These are phyloP conservation scores for Clitarchus hookeri DNA, from an alignment of 2,888 invertebrate species.

Conservation along the genomic window DNA sequence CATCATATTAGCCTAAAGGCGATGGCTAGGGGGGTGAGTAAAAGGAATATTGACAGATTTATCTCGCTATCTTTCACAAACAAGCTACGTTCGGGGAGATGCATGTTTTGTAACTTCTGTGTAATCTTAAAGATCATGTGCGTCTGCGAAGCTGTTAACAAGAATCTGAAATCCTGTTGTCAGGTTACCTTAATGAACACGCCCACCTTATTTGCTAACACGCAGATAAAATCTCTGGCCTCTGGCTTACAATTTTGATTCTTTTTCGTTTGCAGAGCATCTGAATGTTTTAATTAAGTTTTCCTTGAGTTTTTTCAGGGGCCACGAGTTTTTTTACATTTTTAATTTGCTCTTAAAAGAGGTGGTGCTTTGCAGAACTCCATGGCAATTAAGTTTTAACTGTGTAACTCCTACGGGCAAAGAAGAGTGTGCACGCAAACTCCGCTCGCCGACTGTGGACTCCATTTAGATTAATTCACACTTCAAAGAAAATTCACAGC, in stretches of 20 bases:
- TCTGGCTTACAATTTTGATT: background rate
- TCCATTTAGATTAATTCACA: slow-evolving; percentile 5
- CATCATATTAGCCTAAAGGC: too few relatives aligned
- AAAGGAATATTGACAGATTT: too few relatives aligned
- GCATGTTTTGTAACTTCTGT: too few relatives aligned
- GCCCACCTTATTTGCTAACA: too few relatives aligned
- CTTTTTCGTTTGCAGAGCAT: background rate
- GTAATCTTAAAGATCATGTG: too few relatives aligned
- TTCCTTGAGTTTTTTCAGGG: background rate
- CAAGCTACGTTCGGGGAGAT: too few relatives aligned
- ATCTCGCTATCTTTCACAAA: too few relatives aligned
- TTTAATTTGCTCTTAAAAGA: background rate
- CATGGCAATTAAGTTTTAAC: background rate
- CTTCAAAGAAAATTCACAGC: background rate
- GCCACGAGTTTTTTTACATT: background rate
- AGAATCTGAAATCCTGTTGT: too few relatives aligned
- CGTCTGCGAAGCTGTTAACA: too few relatives aligned
- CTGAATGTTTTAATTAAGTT: background rate
- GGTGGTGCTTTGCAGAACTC: background rate
- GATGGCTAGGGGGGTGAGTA: too few relatives aligned
- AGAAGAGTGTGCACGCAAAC: background rate
- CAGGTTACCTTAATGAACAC: too few relatives aligned
- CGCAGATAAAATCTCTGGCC: background rate
- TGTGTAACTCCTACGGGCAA: background rate
- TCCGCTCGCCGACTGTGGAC: background rate